Evolutionary conservation across 2,797 vertebrate genomes (phyloP).

Genomic region (Hephaestus fuliginosus): DNA sequence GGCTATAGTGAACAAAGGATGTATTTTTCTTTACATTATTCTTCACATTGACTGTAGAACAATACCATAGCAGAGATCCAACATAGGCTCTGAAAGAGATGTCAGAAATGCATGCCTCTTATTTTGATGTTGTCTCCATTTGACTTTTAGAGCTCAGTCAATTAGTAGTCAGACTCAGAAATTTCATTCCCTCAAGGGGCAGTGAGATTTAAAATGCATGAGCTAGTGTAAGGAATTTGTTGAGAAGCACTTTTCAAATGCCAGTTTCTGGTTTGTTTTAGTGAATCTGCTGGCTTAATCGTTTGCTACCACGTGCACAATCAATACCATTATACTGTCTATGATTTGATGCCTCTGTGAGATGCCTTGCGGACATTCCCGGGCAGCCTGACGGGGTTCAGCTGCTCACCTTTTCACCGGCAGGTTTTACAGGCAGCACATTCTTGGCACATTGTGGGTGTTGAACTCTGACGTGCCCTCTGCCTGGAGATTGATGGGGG

Average conservation of each 20-base stretch:
- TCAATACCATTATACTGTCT: neutral
- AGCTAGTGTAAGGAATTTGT: constrained; percentile 17
- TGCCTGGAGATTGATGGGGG: constrained; percentile 53
- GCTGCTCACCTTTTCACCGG: constrained; percentile 8
- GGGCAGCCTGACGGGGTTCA: neutral
- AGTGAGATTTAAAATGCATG: constrained; percentile 42
- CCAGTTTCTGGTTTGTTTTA: constrained; percentile 9
- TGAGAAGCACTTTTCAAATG: constrained; percentile 19
- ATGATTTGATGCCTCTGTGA: constrained; percentile 8
- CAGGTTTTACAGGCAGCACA: constrained; percentile 40
- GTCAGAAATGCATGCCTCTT: neutral
- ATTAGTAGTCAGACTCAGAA: constrained; percentile 14
- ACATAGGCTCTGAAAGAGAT: neutral
- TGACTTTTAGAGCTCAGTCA: constrained; percentile 21
- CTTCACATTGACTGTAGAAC: neutral
- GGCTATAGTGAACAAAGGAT: constrained; percentile 4
- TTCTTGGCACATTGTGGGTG: constrained; percentile 56
- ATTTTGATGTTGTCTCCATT: constrained; percentile 32
- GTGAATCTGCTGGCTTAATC: constrained; percentile 4
- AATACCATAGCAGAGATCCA: neutral
- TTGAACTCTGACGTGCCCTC: constrained; percentile 61
- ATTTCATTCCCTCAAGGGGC: constrained; percentile 3
- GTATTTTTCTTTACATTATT: constrained; percentile 11
- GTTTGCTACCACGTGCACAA: neutral
- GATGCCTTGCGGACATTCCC: constrained; percentile 8